A percentile compares a stretch with the other conserved stretches of the same genome.
These are phyloP conservation scores for Elmis aenea DNA, from an alignment of 2,888 invertebrate species.

Conservation along the genomic window DNA sequence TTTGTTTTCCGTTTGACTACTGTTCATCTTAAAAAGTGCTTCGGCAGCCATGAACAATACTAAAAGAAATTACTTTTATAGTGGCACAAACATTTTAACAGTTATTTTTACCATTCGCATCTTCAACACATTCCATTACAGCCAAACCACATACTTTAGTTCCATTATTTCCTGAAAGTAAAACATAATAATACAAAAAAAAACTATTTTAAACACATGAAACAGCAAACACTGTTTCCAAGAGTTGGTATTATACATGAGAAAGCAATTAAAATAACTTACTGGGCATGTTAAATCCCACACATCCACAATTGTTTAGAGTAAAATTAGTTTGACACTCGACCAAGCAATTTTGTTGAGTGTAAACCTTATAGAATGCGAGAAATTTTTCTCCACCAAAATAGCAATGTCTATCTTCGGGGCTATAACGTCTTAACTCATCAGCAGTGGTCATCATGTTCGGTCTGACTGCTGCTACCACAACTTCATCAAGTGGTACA, in stretches of 20 bases:
- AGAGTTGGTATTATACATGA: neutral
- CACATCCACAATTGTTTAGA: constrained; percentile 58
- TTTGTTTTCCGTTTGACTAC: too few relatives aligned
- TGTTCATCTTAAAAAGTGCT: too few relatives aligned
- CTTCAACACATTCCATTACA: too few relatives aligned
- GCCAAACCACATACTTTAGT: too few relatives aligned
- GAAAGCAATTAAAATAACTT: constrained; percentile 14
- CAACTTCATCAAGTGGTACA: constrained; percentile 64
- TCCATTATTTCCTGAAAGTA: too few relatives aligned
- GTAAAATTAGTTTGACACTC: constrained; percentile 70
- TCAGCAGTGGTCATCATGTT: constrained; percentile 72
- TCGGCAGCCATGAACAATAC: too few relatives aligned
- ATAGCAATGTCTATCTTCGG: constrained; percentile 63
- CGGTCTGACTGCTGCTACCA: constrained; percentile 66
- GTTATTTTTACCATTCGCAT: too few relatives aligned
- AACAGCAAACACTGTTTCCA: too few relatives aligned
- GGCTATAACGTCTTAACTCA: constrained; percentile 59
- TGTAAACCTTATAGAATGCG: constrained; percentile 63
- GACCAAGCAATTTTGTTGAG: constrained; percentile 67
- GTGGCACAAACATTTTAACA: too few relatives aligned
- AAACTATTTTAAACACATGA: too few relatives aligned
- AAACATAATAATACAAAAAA: too few relatives aligned
- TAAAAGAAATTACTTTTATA: too few relatives aligned
- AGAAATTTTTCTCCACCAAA: constrained; percentile 62
- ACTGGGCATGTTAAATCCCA: constrained; percentile 67